Evolutionary conservation across 2,888 invertebrate genomes (phyloP).

Genomic region (Spicauda simplicius): DNA sequence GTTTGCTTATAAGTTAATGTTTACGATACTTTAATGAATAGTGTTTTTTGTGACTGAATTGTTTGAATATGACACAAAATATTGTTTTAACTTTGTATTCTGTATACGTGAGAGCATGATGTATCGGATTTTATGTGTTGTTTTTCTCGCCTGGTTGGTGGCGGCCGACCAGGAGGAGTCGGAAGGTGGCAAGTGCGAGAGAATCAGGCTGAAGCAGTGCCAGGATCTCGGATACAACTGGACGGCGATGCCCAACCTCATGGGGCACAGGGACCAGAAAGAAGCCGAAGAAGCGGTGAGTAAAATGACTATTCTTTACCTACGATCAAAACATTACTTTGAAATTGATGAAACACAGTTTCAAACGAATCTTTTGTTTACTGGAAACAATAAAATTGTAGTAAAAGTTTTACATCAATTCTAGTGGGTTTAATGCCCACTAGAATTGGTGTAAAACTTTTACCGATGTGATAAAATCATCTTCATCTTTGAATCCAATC

Average conservation of each 20-base stretch:
- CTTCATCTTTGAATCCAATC: too few species aligned
- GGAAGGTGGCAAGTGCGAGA: conserved; percentile 88
- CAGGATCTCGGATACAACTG: conserved; percentile 93
- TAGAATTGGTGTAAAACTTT: too few species aligned
- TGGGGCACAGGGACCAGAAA: conserved; percentile 92
- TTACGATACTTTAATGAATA: conserved; percentile 64
- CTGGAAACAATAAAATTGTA: too few species aligned
- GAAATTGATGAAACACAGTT: too few species aligned
- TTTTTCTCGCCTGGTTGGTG: conserved; percentile 65
- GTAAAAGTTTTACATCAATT: too few species aligned
- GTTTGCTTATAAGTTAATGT: conserved; percentile 52
- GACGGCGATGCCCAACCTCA: conserved; percentile 94
- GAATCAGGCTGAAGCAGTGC: conserved; percentile 91
- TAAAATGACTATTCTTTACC: not conserved
- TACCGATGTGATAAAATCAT: too few species aligned
- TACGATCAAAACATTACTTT: not conserved
- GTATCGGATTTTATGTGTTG: conserved; percentile 72
- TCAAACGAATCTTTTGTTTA: too few species aligned
- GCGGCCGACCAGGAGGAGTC: conserved; percentile 74
- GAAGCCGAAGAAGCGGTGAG: conserved; percentile 92
- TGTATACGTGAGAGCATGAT: conserved; percentile 60
- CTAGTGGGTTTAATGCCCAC: too few species aligned
- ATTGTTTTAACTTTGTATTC: conserved; percentile 50
- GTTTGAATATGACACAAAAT: conserved; percentile 63
- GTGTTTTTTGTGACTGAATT: conserved; percentile 66